Percentiles rank a stretch among this genome's conserved stretches.
These are phyloP conservation scores for Diorhabda sublineata DNA, from an alignment of 1,140 invertebrate species.

Conservation along the genomic window DNA sequence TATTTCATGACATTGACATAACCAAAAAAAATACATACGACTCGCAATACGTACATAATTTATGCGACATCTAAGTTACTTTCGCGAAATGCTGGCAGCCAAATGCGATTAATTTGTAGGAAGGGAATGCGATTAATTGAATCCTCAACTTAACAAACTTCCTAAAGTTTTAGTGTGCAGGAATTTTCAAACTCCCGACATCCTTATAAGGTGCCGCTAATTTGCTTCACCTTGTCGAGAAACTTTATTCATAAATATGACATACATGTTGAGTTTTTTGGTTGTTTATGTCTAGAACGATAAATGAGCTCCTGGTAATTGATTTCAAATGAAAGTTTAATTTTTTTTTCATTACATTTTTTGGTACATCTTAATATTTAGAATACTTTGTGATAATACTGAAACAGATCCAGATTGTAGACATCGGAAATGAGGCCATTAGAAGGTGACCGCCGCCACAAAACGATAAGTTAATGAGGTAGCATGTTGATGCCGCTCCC, in stretches of 20 bases:
- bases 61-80: too few species aligned
- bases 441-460: background rate
- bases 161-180: background rate
- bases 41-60: too few species aligned
- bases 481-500: slow-evolving; percentile 1
- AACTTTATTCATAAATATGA: too few species aligned
- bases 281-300: too few species aligned
- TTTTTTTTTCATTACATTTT: too few species aligned
- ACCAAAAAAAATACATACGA: too few species aligned
- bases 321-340: too few species aligned
- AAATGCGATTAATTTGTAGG: background rate
- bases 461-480: background rate
- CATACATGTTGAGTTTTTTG: too few species aligned
- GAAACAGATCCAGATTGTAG: background rate
- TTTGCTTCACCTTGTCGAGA: background rate
- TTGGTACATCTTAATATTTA: too few species aligned
- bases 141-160: background rate
- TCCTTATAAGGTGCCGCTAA: background rate
- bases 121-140: slow-evolving; percentile 2
- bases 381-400: too few species aligned
- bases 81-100: background rate
- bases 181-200: background rate
- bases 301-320: too few species aligned
- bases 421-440: background rate
- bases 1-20: too few species aligned